phyloP scores from a whole-genome alignment of 2,888 invertebrate species.

The Clepsis dumicolana region DNA sequence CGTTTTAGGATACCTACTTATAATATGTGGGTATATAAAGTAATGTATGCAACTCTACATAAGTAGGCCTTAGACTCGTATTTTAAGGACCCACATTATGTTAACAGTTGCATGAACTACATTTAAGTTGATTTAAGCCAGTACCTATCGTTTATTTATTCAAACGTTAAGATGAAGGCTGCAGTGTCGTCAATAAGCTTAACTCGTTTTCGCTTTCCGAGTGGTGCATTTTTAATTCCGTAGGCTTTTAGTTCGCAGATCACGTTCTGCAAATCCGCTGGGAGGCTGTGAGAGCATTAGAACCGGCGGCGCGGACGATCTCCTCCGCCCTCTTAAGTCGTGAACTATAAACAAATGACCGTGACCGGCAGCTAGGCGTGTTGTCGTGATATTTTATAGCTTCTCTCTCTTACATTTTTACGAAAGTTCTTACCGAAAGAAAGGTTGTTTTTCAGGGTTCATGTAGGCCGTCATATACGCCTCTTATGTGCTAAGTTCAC shows the following conservation, averaged over 20 bases:
- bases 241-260: conserved; percentile 12
- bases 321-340: not conserved
- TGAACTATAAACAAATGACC: conserved; percentile 7
- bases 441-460: no score
- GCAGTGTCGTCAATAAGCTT: conserved; percentile 18
- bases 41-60: no score
- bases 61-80: no score
- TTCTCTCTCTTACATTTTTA: no score
- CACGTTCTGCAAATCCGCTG: conserved; percentile 7
- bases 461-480: no score
- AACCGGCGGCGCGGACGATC: not conserved
- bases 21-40: no score
- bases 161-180: conserved; percentile 8
- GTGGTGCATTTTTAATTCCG: conserved; percentile 27
- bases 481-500: no score
- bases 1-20: no score
- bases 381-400: not conserved
- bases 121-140: no score
- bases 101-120: no score
- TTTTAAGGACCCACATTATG: no score
- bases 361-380: not conserved
- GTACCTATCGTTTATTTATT: conserved; percentile 21
- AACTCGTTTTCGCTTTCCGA: conserved; percentile 31
- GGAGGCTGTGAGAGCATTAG: conserved; percentile 9
- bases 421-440: no score